Evolutionary conservation across 2,113 vertebrate species (phyloP).

Genomic region (Garra rufa): DNA sequence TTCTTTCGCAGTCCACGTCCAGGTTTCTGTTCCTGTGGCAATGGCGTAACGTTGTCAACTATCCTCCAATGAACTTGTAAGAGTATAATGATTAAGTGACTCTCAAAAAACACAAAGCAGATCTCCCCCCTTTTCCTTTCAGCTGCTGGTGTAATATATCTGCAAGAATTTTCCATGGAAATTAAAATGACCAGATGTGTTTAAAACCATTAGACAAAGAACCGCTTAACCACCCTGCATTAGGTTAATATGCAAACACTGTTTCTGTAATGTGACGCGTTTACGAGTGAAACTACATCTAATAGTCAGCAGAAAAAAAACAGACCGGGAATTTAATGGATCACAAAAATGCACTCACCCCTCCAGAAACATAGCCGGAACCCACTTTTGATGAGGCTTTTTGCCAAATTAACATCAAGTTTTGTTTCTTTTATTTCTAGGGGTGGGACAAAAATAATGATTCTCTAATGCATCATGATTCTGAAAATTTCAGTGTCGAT

Average conservation of each 20-base stretch:
- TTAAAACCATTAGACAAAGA: conserved; percentile 48
- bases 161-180: conserved; percentile 50
- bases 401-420: background rate
- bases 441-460: too few species aligned
- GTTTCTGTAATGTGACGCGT: background rate
- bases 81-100: conserved; percentile 54
- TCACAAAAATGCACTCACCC: background rate
- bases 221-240: conserved; percentile 15
- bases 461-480: too few species aligned
- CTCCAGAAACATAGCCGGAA: background rate
- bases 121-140: conserved; percentile 38
- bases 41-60: conserved; percentile 54
- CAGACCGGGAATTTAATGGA: background rate
- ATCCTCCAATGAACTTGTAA: conserved; percentile 52
- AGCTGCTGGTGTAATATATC: conserved; percentile 47
- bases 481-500: too few species aligned
- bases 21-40: conserved; percentile 52
- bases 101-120: conserved; percentile 44
- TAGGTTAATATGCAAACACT: background rate
- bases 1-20: conserved; percentile 43
- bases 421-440: background rate
- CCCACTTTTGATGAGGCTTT: background rate
- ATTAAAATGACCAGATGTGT: conserved; percentile 48
- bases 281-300: background rate
- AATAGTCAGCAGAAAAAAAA: background rate